Evolutionary conservation across 2,797 vertebrate species (phyloP), one percentile per base, ranked within the genome.

Genomic region (Nyctibius grandis): DNA sequence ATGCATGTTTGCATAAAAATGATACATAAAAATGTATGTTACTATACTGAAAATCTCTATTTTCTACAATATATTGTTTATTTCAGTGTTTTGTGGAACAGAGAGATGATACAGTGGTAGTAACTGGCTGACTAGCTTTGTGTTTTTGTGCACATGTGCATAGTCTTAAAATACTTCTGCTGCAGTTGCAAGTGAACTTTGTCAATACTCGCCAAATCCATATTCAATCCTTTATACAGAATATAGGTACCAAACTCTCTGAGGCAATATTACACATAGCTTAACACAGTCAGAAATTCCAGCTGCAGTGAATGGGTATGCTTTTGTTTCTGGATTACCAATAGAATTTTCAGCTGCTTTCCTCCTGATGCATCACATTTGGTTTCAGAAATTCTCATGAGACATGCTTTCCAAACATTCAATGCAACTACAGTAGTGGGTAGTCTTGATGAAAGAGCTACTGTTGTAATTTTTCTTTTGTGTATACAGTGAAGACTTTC

Each of bases 81-180:
- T 47, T 75, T 59, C n/a, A 22, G 11, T 83, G 26, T 77, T 72
- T 47, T 48, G 8, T 29, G 42, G n/a, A 80, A 48, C 20, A 51
- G 12, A 40, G 21, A 23, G 3, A 9, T 34, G 19, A 36, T 51
- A 47, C 9, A 40, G 20, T 42, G n/a, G 19, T 34, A 51, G 9
- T 82, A 67, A 38, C 18, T 83, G 29, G 18, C 51, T 42, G 15
- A 23, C 33, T 40, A 22, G 18, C 26, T 74, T 50, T 31, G 31
- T 3, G 0, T 9, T 54, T 42, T 63, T 45, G 8, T 57, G 6
- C 22, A 4, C 15, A 5, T 9, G 3, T 36, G 25, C 4, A 0
- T 40, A 63, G 16, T 36, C 60, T 54, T 50, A 56, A 56, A 69
- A 68, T 61, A 31, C 29, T 75, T 42, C 18, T 61, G 29, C 11